Evolutionary conservation across 2,888 invertebrate genomes (phyloP).

Genomic region (Lordiphosa fenestrarum): DNA sequence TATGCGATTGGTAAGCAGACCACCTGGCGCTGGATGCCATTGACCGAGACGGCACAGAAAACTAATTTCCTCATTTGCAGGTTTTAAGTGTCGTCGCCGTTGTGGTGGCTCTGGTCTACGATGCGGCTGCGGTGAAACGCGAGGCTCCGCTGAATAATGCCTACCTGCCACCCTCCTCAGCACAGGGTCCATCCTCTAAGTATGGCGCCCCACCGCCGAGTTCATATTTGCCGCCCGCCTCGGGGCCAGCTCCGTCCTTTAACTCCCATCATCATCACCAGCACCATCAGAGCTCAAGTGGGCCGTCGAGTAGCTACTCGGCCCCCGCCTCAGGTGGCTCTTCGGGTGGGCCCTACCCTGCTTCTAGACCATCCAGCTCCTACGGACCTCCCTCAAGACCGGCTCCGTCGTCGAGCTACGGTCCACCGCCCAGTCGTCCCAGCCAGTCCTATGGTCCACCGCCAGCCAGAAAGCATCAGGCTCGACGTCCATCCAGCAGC

Average conservation of each 20-base stretch:
- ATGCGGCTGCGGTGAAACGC: constrained; percentile 76
- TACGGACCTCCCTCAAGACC: constrained; percentile 68
- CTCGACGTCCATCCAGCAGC: constrained; percentile 80
- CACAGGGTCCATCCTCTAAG: constrained; percentile 75
- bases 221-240: constrained; percentile 82
- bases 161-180: constrained; percentile 78
- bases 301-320: constrained; percentile 78
- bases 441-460: constrained; percentile 77
- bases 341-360: constrained; percentile 59
- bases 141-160: constrained; percentile 78
- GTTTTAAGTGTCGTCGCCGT: constrained; percentile 48
- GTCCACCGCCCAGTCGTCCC: constrained; percentile 76
- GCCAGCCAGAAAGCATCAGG: constrained; percentile 74
- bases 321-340: constrained; percentile 66
- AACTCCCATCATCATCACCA: constrained; percentile 30
- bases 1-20: constrained; percentile 66
- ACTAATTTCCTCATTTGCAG: constrained; percentile 62
- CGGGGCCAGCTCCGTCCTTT: constrained; percentile 78
- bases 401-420: constrained; percentile 77
- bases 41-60: constrained; percentile 47
- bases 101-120: constrained; percentile 42
- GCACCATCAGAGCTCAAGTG: constrained; percentile 29
- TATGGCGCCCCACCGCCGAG: constrained; percentile 82
- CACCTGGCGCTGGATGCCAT: constrained; percentile 10
- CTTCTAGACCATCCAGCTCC: constrained; percentile 75